Conservation (phyloP, 2,113 vertebrate genomes). For the Polyodon spathula region DNA sequence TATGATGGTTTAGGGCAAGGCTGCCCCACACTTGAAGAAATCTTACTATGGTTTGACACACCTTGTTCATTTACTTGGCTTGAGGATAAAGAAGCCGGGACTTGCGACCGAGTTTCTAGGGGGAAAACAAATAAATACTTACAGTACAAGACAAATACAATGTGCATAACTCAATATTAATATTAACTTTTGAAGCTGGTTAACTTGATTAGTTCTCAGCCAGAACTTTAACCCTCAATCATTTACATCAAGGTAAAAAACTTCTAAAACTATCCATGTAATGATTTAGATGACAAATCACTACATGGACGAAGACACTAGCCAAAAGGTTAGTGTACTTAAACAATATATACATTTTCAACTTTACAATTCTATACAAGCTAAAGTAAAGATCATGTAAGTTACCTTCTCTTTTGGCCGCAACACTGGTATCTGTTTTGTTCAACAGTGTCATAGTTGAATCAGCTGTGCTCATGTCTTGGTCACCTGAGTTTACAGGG, state of each 20-base stretch:
- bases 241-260: too few relatives aligned
- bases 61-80: conserved; percentile 23
- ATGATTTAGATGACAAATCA: too few relatives aligned
- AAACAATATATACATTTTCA: too few relatives aligned
- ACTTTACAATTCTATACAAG: too few relatives aligned
- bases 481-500: conserved; percentile 32
- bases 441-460: conserved; percentile 43
- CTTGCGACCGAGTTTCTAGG: conserved; percentile 17
- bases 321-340: too few relatives aligned
- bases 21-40: conserved; percentile 27
- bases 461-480: conserved; percentile 35
- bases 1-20: conserved; percentile 21
- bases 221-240: too few relatives aligned
- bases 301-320: too few relatives aligned
- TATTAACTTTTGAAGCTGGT: not conserved
- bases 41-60: conserved; percentile 22
- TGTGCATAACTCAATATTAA: not conserved
- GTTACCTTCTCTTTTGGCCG: conserved; percentile 43
- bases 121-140: not conserved
- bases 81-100: not conserved
- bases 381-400: not conserved
- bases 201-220: too few relatives aligned
- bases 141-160: not conserved
- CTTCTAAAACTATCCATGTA: too few relatives aligned
- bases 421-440: conserved; percentile 33